Conservation (phyloP, 2,888 invertebrate species). For the Apodemia hepburni region DNA sequence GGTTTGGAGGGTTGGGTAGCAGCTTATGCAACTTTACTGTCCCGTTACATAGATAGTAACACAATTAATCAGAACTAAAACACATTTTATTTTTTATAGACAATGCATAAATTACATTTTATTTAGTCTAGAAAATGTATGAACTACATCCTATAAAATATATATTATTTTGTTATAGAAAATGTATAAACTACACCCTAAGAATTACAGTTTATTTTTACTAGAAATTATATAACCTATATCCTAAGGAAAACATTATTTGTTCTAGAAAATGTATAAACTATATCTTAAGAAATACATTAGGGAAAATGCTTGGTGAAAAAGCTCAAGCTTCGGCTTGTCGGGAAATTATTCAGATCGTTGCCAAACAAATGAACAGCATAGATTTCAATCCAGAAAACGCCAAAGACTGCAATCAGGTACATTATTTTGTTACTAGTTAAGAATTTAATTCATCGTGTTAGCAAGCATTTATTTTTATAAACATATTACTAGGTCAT, state of each 20-base stretch:
- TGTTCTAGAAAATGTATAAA: too few relatives aligned
- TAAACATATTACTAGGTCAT: too few relatives aligned
- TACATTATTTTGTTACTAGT: slow-evolving; percentile 30
- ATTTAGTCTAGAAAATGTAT: too few relatives aligned
- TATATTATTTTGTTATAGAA: slow-evolving; percentile 71
- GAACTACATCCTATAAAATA: too few relatives aligned
- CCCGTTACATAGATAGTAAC: too few relatives aligned
- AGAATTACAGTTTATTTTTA: slow-evolving; percentile 86
- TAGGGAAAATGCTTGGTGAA: slow-evolving; percentile 97
- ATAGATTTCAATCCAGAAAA: slow-evolving; percentile 96
- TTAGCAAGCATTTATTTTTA: background rate
- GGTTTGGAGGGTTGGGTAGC: too few relatives aligned
- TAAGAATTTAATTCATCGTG: background rate
- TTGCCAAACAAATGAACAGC: slow-evolving; percentile 96
- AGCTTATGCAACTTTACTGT: too few relatives aligned
- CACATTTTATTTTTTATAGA: too few relatives aligned
- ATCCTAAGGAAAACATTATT: slow-evolving; percentile 70
- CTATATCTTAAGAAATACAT: slow-evolving; percentile 94
- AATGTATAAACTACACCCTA: slow-evolving; percentile 96
- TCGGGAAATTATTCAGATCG: slow-evolving; percentile 94
- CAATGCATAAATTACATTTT: too few relatives aligned
- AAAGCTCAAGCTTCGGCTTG: slow-evolving; percentile 98
- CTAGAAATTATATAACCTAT: too few relatives aligned
- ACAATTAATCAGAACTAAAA: too few relatives aligned
- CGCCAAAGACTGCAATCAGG: slow-evolving; percentile 92